Conservation (phyloP, 2,113 vertebrate genomes). For the Labeo catla region DNA sequence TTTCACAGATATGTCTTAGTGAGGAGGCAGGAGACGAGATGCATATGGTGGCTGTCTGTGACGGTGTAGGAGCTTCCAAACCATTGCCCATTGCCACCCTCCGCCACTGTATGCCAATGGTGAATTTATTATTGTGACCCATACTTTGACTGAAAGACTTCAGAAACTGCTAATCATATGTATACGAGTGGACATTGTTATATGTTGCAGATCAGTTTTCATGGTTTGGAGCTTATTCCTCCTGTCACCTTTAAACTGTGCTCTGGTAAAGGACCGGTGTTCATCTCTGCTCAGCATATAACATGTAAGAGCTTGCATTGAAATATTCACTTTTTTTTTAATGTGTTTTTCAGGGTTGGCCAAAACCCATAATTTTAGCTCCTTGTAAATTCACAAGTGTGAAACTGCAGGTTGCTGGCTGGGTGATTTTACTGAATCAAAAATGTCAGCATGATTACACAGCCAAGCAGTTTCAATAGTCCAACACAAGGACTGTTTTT, state of each 20-base stretch:
- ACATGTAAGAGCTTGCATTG: constrained; percentile 65
- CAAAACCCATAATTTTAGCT: background rate
- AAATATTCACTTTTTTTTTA: background rate
- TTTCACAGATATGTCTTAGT: constrained; percentile 68
- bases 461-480: background rate
- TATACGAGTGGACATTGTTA: background rate
- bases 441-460: background rate
- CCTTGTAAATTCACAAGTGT: background rate
- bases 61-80: constrained; percentile 47
- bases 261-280: constrained; percentile 71
- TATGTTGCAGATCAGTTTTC: constrained; percentile 67
- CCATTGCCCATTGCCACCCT: constrained; percentile 66
- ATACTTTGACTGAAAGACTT: background rate
- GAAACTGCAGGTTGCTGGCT: background rate
- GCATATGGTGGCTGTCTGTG: constrained; percentile 69
- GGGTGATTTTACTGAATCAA: background rate
- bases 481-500: background rate
- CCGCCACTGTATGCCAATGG: constrained; percentile 67
- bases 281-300: constrained; percentile 68
- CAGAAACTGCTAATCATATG: background rate
- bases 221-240: constrained; percentile 69
- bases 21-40: constrained; percentile 65
- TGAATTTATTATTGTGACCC: constrained; percentile 45
- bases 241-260: constrained; percentile 69
- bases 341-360: background rate